phyloP scores from a whole-genome alignment of 2,888 invertebrate genomes.

The Hetaerina titia region DNA sequence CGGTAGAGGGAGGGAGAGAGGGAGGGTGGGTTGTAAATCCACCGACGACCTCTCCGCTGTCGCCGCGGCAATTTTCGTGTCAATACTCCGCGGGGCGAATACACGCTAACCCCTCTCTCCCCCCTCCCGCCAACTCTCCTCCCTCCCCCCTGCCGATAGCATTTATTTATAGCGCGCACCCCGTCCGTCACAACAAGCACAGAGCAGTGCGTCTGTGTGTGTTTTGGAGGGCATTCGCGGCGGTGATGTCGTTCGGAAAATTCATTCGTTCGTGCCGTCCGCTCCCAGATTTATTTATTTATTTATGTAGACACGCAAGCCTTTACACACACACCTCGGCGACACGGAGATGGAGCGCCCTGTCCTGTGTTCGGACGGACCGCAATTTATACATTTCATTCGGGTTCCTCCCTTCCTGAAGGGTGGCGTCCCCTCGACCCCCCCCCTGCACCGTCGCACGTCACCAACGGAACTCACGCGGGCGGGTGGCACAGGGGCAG shows the following conservation, averaged over 20 bases:
- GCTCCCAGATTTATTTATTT: neutral
- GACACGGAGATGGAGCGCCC: neutral
- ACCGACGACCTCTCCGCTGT: neutral
- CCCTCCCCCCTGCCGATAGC: neutral
- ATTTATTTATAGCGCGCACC: neutral
- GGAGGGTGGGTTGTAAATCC: neutral
- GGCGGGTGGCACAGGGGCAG: too few species aligned
- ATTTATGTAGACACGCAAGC: neutral
- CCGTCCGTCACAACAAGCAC: neutral
- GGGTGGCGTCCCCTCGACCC: neutral
- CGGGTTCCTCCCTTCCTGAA: neutral
- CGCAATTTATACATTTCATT: conserved; percentile 22
- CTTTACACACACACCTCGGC: neutral
- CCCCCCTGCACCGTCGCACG: neutral
- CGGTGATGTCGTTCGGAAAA: neutral
- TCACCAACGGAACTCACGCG: neutral
- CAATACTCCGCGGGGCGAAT: neutral
- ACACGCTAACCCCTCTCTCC: neutral
- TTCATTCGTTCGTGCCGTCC: neutral
- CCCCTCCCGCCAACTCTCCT: neutral
- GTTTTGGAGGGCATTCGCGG: neutral
- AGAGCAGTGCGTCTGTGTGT: too few species aligned
- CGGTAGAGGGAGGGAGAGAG: neutral
- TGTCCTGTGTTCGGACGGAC: neutral
- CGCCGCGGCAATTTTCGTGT: neutral